Evolutionary conservation across 2,888 invertebrate genomes (phyloP).

Genomic region (Epicampocera succincta): DNA sequence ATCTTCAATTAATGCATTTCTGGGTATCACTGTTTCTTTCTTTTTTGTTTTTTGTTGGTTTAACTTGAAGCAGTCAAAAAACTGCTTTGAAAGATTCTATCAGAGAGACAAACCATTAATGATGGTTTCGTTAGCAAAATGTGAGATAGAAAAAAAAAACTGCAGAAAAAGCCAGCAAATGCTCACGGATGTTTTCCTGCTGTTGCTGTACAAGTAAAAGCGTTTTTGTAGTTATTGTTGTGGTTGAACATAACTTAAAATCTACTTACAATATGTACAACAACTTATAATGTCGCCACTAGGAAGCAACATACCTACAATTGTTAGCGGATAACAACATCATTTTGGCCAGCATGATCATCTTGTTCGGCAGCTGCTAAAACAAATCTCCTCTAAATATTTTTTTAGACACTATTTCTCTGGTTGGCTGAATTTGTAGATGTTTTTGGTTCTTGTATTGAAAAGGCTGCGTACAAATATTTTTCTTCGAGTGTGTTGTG

Average conservation of each 20-base stretch:
- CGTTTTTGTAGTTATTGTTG: conserved; percentile 10
- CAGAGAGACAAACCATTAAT: conserved; percentile 54
- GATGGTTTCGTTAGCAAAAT: conserved; percentile 63
- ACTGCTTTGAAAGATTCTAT: conserved; percentile 52
- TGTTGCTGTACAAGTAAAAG: conserved; percentile 12
- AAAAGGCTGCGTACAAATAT: conserved; percentile 17
- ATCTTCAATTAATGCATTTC: too few species aligned
- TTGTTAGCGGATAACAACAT: conserved; percentile 50
- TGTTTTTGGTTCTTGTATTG: conserved; percentile 27
- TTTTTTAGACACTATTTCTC: not conserved
- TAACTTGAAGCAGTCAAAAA: conserved; percentile 1
- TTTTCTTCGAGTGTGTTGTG: conserved; percentile 2
- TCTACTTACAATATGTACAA: conserved; percentile 60
- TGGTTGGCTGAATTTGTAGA: not conserved
- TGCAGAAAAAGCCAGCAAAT: conserved; percentile 28
- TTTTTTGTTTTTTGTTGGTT: not conserved
- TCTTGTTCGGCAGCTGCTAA: conserved; percentile 61
- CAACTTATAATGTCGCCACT: conserved; percentile 59
- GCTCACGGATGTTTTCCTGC: conserved; percentile 9
- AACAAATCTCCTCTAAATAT: conserved; percentile 48
- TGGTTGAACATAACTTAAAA: conserved; percentile 56
- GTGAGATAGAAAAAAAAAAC: conserved; percentile 16
- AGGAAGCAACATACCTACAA: conserved; percentile 50
- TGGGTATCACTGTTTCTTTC: not conserved
- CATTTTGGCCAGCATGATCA: conserved; percentile 48